Evolutionary conservation across 2,113 vertebrate species (phyloP), one percentile per base, ranked within the genome.

Genomic region (Cyrtonyx montezumae): DNA sequence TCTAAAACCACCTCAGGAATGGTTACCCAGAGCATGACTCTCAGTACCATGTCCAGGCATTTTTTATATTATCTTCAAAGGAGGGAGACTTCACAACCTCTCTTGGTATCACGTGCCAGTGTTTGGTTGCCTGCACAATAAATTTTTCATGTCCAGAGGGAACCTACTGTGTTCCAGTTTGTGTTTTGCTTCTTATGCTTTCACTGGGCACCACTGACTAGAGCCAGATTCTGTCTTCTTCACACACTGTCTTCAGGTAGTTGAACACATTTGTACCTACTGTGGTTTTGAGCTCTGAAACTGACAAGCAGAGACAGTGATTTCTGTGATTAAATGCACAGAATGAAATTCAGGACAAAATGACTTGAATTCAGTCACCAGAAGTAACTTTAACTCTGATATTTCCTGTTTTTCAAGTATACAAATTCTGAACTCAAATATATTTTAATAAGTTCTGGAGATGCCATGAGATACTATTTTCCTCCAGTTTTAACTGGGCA

Each of bases 111-210:
- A 11, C 59, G 23, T 53, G 6, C 9, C 43, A 34, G 1, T 19
- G 5, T 14, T 84, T 23, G 3, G 9, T 59, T 14, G 67, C 16
- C 8, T 9, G 58, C 19, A 49, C 1, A 1, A 2, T 37, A 3
- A 67, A 75, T 17, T 3, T 36, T 79, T 65, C 68, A 13, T 53
- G 4, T 32, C 63, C 28, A 59, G 37, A 81, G 9, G 18, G 16
- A 92, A 76, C 11, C 6, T 71, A 1, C 16, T 43, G 30, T 26
- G 34, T 10, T 70, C 48, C 5, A 34, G 7, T 9, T 66, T 56
- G 59, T 53, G 13, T 8, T 8, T 36, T 14, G 10, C 32, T 17
- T 67, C 36, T 40, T 5, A 13, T 49, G 32, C 32, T 37, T 11
- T 30, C 30, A 43, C 6, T 17, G 45, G 26, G 4, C 22, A 45